Evolutionary conservation across 2,113 vertebrate genomes (phyloP), one percentile per base, ranked within the genome.

Genomic region (Calonectris borealis): DNA sequence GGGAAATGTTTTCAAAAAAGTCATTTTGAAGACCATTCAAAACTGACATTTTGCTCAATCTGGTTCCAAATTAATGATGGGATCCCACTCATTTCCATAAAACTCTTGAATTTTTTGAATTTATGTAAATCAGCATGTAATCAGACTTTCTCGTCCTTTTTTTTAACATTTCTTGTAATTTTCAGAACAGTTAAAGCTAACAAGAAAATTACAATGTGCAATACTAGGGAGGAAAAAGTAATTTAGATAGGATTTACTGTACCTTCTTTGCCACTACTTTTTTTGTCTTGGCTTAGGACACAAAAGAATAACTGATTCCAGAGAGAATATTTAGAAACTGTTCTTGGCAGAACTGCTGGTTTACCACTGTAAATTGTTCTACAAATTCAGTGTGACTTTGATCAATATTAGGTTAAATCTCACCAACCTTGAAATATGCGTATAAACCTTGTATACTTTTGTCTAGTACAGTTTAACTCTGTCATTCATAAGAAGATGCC

Each of bases 251-350:
- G 68, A 87, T 90, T 93, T 91, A 38, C 32, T 78, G 16, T 93
- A 83, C 54, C 76, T 94, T 94, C 12, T 55, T 86, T 93, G 27
- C 18, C 32, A 77, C 13, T 42, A 24, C 51, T 94, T 18, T 78
- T 88, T 90, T 86, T 70, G 6, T 70, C 51, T 86, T 90, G 42
- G 48, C 69, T 86, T 92, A 60, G 19, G 17, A 34, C 40, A 49
- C 3, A 27, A 81, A 90, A 69, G 10, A 55, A 66, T 92, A 88
- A 85, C 46, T 65, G 72, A 69, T 83, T 80, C 81, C 73, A 91
- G 73, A 93, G 31, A 93, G 79, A 92, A 82, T 78, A 91, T 71
- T 93, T 77, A 86, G 64, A 80, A 88, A 65, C 83, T 85, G 7
- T 93, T 78, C 44, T 91, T 83, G 46, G 40, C 36, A 70, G 91